Evolutionary conservation across 2,797 vertebrate genomes (phyloP), one percentile per base, ranked within the genome.

Genomic region (Etheostoma perlongum): DNA sequence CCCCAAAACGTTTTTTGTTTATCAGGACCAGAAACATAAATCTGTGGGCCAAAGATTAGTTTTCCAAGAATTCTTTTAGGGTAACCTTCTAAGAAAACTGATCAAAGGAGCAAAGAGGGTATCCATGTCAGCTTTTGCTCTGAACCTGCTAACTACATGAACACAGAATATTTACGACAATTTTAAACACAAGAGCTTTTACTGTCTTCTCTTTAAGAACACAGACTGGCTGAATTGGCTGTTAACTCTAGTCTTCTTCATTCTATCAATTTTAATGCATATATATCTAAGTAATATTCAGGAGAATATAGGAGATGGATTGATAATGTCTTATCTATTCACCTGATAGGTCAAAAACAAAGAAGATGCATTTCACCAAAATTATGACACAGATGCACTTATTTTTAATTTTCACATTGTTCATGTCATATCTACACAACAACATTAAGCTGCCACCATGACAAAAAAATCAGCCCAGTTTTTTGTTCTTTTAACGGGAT

Each of bases 91-190:
- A 1, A 72, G 40, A 11, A 67, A 46, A 40, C 8, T 9, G 49
- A 75, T 88, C 70, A 84, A 85, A 89, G 65, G 11, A 9, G 8
- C 51, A 12, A 13, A 21, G 49, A 65, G 54, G 48, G 59, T 14
- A 4, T 66, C 40, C 5, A 5, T 84, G 74, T 78, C 68, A 9
- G 47, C 30, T 64, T 59, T 51, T 83, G 64, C 78, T 65, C 72
- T 79, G 74, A 84, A 84, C 65, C 85, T 52, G 40, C 25, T 49
- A 59, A 57, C 66, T 66, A 15, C 19, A 5, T 6, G 5, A 60
- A 49, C 71, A 27, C 49, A 15, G 44, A 64, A 51, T 59, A 51
- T 69, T 76, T 75, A 77, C 3, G 1, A 30, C 65, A 18, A 18
- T 40, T 60, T 78, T 78, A 67, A 67, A 77, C 53, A 18, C 48